These are phyloP conservation scores for Sphinx pinastri DNA, from an alignment of 2,888 invertebrate genomes.

Conservation along the genomic window DNA sequence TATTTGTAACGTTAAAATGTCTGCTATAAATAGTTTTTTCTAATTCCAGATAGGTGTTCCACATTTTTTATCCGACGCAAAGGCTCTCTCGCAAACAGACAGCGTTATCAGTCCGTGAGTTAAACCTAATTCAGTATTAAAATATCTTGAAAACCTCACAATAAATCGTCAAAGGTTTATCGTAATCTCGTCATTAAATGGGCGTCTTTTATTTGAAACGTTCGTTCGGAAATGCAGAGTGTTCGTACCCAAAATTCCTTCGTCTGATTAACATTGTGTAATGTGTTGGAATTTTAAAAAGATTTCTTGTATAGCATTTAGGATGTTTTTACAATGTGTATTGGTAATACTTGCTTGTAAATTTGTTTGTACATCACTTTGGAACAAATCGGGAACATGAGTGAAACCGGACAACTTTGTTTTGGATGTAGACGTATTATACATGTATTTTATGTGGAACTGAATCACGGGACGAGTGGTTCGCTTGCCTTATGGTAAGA, in stretches of 20 bases:
- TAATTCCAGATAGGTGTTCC: not conserved
- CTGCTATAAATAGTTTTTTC: not conserved
- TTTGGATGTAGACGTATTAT: no score
- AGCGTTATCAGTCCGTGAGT: constrained; percentile 36
- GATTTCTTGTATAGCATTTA: constrained; percentile 29
- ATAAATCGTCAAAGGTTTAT: constrained; percentile 55
- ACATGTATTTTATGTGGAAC: no score
- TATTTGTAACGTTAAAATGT: not conserved
- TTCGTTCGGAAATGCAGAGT: constrained; percentile 36
- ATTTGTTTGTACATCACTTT: no score
- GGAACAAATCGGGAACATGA: not conserved
- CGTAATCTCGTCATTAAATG: constrained; percentile 53
- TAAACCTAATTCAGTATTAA: constrained; percentile 46
- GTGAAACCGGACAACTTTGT: not conserved
- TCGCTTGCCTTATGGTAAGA: no score
- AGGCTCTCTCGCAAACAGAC: constrained; percentile 10
- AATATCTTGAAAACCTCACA: constrained; percentile 47
- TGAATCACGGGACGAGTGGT: no score
- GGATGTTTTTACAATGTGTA: not conserved
- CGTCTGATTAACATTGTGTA: constrained; percentile 44
- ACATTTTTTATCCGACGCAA: constrained; percentile 10
- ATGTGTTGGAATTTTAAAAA: constrained; percentile 49
- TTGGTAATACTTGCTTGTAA: no score
- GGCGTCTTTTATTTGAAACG: constrained; percentile 53
- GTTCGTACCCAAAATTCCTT: constrained; percentile 46